Evolutionary conservation across 92 coral and sea anemone species (phyloP).

Genomic region (Montipora capitata): DNA sequence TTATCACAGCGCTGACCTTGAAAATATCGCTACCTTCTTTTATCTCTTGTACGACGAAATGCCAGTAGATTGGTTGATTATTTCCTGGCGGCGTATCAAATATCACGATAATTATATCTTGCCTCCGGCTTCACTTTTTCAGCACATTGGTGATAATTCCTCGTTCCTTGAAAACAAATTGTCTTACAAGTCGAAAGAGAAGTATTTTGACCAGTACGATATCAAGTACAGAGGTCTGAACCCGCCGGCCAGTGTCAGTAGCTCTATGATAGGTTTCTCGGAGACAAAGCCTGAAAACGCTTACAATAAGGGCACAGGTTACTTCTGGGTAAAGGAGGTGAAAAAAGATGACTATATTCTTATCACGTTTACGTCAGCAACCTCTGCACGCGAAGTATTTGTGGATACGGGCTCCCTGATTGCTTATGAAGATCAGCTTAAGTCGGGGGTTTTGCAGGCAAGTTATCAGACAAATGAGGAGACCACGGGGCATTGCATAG

Average conservation of each 20-base stretch:
- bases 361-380: not conserved
- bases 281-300: conserved; percentile 12
- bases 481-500: not conserved
- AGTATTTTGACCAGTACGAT: conserved; percentile 70
- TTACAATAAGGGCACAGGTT: conserved; percentile 12
- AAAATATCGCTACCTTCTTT: conserved; percentile 65
- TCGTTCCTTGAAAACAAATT: conserved; percentile 35
- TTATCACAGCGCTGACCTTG: conserved; percentile 63
- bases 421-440: not conserved
- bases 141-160: conserved; percentile 76
- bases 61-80: conserved; percentile 86
- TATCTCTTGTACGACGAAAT: conserved; percentile 78
- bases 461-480: not conserved
- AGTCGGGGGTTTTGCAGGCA: conserved; percentile 34
- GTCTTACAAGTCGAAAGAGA: conserved; percentile 40
- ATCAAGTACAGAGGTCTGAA: conserved; percentile 75
- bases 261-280: conserved; percentile 2
- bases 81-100: conserved; percentile 56
- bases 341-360: conserved; percentile 6
- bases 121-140: conserved; percentile 40
- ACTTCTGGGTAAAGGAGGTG: not conserved
- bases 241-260: conserved; percentile 68
- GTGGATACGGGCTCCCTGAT: conserved; percentile 32
- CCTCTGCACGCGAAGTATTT: conserved; percentile 4
- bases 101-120: not conserved